A percentile compares a stretch with the other conserved stretches of the same genome.
Conservation (phyloP, 2,888 invertebrate species). For the Acanthacorydalis orientalis region DNA sequence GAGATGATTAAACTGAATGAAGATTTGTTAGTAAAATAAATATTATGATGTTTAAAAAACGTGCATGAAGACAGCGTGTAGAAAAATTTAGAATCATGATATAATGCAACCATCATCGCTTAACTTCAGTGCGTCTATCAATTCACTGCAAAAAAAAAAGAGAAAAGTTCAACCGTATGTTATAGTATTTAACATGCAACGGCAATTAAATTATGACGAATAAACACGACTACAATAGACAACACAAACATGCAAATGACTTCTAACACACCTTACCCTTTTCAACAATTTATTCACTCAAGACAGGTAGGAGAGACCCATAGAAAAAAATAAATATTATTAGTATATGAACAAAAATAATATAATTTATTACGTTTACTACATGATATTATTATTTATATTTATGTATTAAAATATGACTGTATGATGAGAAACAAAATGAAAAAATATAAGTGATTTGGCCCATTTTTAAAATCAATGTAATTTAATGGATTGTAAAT, state of each 20-base stretch:
- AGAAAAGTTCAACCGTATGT: too few relatives aligned
- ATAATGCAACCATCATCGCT: too few relatives aligned
- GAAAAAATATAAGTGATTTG: not conserved
- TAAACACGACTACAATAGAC: slow-evolving; percentile 1
- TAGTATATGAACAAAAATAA: slow-evolving; percentile 8
- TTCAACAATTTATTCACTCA: slow-evolving; percentile 49
- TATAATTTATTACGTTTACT: slow-evolving; percentile 6
- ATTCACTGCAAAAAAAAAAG: too few relatives aligned
- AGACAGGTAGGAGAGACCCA: slow-evolving; percentile 68
- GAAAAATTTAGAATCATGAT: too few relatives aligned
- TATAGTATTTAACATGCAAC: not conserved
- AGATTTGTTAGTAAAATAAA: not conserved
- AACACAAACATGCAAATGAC: not conserved
- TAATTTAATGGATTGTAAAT: too few relatives aligned
- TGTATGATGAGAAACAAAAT: slow-evolving; percentile 1
- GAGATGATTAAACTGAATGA: not conserved
- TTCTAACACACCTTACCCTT: slow-evolving; percentile 15
- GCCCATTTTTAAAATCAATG: too few relatives aligned
- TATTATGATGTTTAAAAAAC: too few relatives aligned
- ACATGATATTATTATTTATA: slow-evolving; percentile 3
- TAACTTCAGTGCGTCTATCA: too few relatives aligned
- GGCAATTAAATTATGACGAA: not conserved
- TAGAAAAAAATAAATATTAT: slow-evolving; percentile 27
- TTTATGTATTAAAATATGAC: not conserved
- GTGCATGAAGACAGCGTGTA: not conserved